phyloP scores from a whole-genome alignment of 2,113 vertebrate species.

The Thamnaconus septentrionalis region DNA sequence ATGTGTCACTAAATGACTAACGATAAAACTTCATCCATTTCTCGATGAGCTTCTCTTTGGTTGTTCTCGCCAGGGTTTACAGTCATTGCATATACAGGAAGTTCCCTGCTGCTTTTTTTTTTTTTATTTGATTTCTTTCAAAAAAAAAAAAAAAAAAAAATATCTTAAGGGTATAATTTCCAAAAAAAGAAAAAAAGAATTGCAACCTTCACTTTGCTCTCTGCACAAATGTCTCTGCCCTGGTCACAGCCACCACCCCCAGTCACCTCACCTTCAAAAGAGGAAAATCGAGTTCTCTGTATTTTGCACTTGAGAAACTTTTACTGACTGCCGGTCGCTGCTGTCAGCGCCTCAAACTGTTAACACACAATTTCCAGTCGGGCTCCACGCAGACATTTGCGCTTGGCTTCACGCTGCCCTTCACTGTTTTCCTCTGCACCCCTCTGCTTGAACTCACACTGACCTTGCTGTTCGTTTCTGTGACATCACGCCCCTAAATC shows the following conservation, averaged over 20 bases:
- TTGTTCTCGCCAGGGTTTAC: constrained; percentile 43
- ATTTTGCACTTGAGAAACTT: no score
- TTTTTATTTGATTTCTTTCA: neutral
- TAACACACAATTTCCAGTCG: constrained; percentile 15
- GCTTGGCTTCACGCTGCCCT: constrained; percentile 34
- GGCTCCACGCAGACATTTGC: constrained; percentile 16
- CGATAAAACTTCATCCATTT: constrained; percentile 31
- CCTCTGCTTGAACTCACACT: constrained; percentile 57
- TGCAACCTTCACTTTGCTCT: constrained; percentile 42
- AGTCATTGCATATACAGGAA: constrained; percentile 79
- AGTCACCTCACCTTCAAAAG: constrained; percentile 21
- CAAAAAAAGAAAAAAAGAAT: neutral
- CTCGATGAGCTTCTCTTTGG: constrained; percentile 23
- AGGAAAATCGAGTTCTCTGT: neutral
- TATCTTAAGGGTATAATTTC: neutral
- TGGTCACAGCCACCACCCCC: constrained; percentile 28
- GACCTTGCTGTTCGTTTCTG: constrained; percentile 44
- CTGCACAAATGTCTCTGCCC: constrained; percentile 43
- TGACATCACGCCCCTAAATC: constrained; percentile 53
- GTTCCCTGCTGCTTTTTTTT: constrained; percentile 56
- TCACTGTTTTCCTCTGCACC: constrained; percentile 12
- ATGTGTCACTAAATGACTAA: constrained; percentile 64
- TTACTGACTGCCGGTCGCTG: no score
- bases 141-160: neutral
- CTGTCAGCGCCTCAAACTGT: neutral